Evolutionary conservation across 1,140 invertebrate genomes (phyloP).

Genomic region (Platyscapa corneri): DNA sequence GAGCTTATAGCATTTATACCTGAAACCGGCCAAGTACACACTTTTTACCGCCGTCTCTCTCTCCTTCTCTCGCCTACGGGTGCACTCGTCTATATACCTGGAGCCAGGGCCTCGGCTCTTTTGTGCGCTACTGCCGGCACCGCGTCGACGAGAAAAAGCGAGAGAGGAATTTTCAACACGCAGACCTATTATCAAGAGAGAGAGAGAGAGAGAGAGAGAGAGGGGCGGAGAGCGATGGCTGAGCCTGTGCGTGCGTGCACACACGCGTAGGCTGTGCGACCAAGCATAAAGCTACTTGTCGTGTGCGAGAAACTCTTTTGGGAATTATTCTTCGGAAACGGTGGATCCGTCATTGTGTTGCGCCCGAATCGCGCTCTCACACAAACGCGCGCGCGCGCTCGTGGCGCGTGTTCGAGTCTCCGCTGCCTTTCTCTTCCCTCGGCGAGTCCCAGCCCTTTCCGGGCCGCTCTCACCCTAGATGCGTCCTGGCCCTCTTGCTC

Average conservation of each 20-base stretch:
- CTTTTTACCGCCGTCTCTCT: slow-evolving; percentile 61
- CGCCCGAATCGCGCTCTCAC: background rate
- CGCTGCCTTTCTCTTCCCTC: background rate
- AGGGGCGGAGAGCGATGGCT: background rate
- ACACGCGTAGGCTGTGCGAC: background rate
- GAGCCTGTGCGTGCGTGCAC: background rate
- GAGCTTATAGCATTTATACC: slow-evolving; percentile 64
- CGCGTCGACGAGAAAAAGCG: slow-evolving; percentile 54
- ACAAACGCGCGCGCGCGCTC: too few relatives aligned
- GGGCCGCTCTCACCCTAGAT: background rate
- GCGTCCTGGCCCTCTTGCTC: background rate
- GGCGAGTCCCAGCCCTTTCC: background rate
- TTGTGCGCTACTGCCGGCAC: slow-evolving; percentile 47
- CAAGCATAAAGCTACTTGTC: slow-evolving; percentile 44
- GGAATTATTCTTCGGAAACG: slow-evolving; percentile 41
- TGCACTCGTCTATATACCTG: slow-evolving; percentile 17
- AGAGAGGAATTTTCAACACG: slow-evolving; percentile 51
- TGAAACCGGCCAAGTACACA: slow-evolving; percentile 65
- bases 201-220: background rate
- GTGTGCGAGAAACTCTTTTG: slow-evolving; percentile 57
- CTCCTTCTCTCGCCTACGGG: slow-evolving; percentile 53
- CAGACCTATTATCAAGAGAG: slow-evolving; percentile 39
- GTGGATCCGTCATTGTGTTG: slow-evolving; percentile 28
- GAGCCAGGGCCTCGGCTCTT: slow-evolving; percentile 6
- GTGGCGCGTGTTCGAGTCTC: background rate